Conservation (phyloP, 2,888 invertebrate genomes). For the Gryllus longicercus region DNA sequence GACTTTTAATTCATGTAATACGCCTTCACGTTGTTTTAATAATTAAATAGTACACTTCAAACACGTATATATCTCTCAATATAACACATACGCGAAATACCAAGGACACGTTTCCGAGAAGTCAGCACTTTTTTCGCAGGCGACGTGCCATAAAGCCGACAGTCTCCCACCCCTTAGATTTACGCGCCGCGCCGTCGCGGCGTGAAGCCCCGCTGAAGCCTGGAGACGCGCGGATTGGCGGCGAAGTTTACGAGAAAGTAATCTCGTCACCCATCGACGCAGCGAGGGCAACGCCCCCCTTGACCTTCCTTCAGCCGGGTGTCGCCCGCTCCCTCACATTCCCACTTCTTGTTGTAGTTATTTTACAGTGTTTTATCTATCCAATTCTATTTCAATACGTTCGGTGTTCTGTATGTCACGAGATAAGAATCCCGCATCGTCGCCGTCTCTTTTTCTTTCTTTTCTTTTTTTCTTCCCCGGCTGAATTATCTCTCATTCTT, state of each 20-base stretch:
- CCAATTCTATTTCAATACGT: not conserved
- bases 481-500: not conserved
- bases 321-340: not conserved
- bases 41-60: too few species aligned
- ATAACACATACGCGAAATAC: too few species aligned
- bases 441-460: not conserved
- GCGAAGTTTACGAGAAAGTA: not conserved
- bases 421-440: not conserved
- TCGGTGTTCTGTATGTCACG: not conserved
- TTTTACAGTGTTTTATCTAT: conserved; percentile 8
- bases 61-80: too few species aligned
- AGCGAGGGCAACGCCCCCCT: not conserved
- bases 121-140: too few species aligned
- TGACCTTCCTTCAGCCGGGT: not conserved
- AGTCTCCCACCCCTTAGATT: too few species aligned
- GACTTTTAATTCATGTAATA: too few species aligned
- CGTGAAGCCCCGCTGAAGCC: too few species aligned
- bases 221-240: not conserved
- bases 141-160: too few species aligned
- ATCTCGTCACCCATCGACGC: not conserved
- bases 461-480: not conserved
- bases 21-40: too few species aligned
- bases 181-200: too few species aligned
- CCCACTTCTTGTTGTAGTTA: not conserved
- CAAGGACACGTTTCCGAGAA: too few species aligned